A percentile compares a stretch with the other conserved stretches of the same genome.
Evolutionary conservation across 2,113 vertebrate genomes (phyloP).

Genomic region (Chascanopsetta lugubris): DNA sequence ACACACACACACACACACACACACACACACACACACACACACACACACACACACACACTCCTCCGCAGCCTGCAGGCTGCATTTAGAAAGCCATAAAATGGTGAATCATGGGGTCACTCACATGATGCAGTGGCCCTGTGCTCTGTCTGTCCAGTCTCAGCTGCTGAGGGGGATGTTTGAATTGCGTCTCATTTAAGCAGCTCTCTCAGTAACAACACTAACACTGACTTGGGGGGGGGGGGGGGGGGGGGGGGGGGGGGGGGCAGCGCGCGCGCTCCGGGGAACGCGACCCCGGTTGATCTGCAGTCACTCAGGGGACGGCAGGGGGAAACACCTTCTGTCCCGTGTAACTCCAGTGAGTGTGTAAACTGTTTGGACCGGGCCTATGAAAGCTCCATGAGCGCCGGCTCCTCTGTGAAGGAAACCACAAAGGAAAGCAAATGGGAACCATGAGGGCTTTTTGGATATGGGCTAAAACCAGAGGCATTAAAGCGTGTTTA

Average conservation of each 20-base stretch:
- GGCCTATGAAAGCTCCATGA: slow-evolving; percentile 15
- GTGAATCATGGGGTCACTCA: slow-evolving; percentile 58
- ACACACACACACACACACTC: background rate
- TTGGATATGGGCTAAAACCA: slow-evolving; percentile 42
- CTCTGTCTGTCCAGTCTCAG: slow-evolving; percentile 50
- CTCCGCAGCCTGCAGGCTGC: background rate
- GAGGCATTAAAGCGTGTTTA: slow-evolving; percentile 41
- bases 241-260: too few relatives aligned
- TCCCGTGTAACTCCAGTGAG: slow-evolving; percentile 31
- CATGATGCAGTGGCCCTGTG: slow-evolving; percentile 22
- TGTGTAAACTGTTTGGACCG: slow-evolving; percentile 31
- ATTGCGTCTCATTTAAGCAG: slow-evolving; percentile 58
- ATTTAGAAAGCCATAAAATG: slow-evolving; percentile 35
- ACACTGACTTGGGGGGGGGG: slow-evolving; percentile 49
- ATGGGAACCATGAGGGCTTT: slow-evolving; percentile 37
- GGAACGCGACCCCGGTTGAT: slow-evolving; percentile 41
- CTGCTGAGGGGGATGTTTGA: slow-evolving; percentile 49
- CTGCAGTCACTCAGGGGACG: slow-evolving; percentile 49
- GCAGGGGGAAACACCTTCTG: slow-evolving; percentile 62
- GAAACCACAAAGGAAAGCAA: slow-evolving; percentile 53
- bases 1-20: background rate
- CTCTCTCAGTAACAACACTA: slow-evolving; percentile 57
- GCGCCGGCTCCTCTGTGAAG: slow-evolving; percentile 35
- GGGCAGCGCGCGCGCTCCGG: slow-evolving; percentile 32
- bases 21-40: background rate